Evolutionary conservation across 2,888 invertebrate genomes (phyloP).

Genomic region (Drosophila greeni): DNA sequence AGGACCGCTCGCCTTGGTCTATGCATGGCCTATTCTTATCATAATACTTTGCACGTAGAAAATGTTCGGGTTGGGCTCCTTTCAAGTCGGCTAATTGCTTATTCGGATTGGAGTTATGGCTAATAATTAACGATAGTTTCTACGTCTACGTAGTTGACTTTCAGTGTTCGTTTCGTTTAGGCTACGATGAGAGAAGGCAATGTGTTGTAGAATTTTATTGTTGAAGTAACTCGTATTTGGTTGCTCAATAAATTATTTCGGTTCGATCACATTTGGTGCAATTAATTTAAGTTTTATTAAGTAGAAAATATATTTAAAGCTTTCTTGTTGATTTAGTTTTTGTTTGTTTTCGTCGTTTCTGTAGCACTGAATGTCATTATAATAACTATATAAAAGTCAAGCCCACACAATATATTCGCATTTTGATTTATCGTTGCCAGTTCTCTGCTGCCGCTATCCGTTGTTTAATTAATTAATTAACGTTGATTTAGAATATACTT

Average conservation of each 20-base stretch:
- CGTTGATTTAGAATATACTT: slow-evolving; percentile 43
- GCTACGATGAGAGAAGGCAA: slow-evolving; percentile 66
- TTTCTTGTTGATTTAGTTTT: slow-evolving; percentile 37
- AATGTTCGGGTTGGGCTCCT: slow-evolving; percentile 39
- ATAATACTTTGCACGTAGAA: slow-evolving; percentile 58
- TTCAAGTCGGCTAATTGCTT: not conserved
- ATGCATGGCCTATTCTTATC: slow-evolving; percentile 51
- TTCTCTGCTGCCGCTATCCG: slow-evolving; percentile 21
- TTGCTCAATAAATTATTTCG: slow-evolving; percentile 32
- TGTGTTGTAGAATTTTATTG: slow-evolving; percentile 59
- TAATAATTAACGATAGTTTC: slow-evolving; percentile 36
- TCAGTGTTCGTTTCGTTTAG: slow-evolving; percentile 29
- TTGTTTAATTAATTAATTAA: slow-evolving; percentile 35
- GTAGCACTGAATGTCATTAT: slow-evolving; percentile 44
- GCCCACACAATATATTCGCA: slow-evolving; percentile 22
- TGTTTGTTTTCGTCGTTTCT: slow-evolving; percentile 13
- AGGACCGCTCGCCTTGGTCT: slow-evolving; percentile 46
- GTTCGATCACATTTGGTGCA: slow-evolving; percentile 70
- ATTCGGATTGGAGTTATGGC: slow-evolving; percentile 16
- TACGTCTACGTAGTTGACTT: slow-evolving; percentile 41
- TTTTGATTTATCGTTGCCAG: slow-evolving; percentile 36
- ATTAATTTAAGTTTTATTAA: slow-evolving; percentile 48
- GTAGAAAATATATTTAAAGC: slow-evolving; percentile 70
- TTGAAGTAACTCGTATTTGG: slow-evolving; percentile 41
- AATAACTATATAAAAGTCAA: slow-evolving; percentile 34